Evolutionary conservation across 1,140 invertebrate genomes (phyloP).

Genomic region (Pygmarrhopalites habei): DNA sequence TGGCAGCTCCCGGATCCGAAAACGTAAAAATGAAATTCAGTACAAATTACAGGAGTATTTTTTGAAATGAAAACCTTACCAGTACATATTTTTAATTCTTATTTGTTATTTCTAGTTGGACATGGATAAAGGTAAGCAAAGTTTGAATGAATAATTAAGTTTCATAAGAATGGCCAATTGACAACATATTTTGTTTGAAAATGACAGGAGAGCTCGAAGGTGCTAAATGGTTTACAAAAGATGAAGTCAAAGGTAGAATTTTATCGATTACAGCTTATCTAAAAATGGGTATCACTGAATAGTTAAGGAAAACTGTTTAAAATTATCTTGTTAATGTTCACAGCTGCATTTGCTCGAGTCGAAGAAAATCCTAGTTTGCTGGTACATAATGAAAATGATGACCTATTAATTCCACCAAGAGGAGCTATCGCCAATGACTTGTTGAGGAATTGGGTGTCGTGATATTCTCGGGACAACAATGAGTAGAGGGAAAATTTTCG

Average conservation of each 20-base stretch:
- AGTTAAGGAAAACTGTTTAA: too few relatives aligned
- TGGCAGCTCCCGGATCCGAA: slow-evolving; percentile 33
- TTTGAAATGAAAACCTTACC: too few relatives aligned
- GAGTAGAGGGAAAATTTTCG: too few relatives aligned
- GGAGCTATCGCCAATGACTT: slow-evolving; percentile 52
- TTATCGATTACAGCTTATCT: too few relatives aligned
- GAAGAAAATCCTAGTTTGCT: slow-evolving; percentile 41
- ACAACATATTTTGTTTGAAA: too few relatives aligned
- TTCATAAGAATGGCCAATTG: too few relatives aligned
- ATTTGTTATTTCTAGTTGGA: slow-evolving; percentile 41
- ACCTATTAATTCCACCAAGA: slow-evolving; percentile 48
- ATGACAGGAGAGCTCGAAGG: slow-evolving; percentile 53
- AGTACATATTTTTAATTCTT: not conserved
- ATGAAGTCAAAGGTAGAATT: slow-evolving; percentile 47
- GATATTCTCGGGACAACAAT: too few relatives aligned
- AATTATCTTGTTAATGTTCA: too few relatives aligned
- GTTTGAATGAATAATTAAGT: too few relatives aligned
- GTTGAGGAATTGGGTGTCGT: slow-evolving; percentile 47
- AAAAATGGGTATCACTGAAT: too few relatives aligned
- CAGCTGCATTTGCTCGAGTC: slow-evolving; percentile 42
- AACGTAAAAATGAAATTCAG: slow-evolving; percentile 21
- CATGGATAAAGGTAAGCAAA: slow-evolving; percentile 48
- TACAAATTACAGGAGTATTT: not conserved
- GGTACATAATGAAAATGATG: slow-evolving; percentile 28
- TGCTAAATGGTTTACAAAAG: slow-evolving; percentile 51